Base-by-base conservation (phyloP, 2,888 invertebrate species). In the Drosophila phalerata region DNA sequence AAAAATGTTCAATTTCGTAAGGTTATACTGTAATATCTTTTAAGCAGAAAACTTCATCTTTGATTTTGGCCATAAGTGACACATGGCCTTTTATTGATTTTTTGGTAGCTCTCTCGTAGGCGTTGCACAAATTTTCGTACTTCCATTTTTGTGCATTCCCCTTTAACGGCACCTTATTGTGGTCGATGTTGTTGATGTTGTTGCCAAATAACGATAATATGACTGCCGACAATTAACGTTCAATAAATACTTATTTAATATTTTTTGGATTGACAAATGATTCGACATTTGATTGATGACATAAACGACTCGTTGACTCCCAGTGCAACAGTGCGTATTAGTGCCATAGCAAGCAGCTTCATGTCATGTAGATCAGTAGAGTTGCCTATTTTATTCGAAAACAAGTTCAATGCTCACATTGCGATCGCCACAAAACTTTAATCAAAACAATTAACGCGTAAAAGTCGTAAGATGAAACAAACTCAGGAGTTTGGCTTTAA, bases 401-500 rank as follows among this genome's bases (percentile, higher is more conserved):
- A 70, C 62, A 73, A 75, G 75, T 77, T 73, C 60, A 78, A 73
- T 73, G 66, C 57, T 64, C 64, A 75, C 63, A 64, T 58, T 72
- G 64, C 32, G 57, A 53, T 66, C 60, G 38, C 58, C 63, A 55
- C 63, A 49, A 61, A 67, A 45, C 53, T 58, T 62, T 81, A 84
- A 87, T 85, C 73, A 60, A 77, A 83, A 77, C 86, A 84, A 88
- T 84, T 88, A 88, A 73, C 86, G 73, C 75, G 51, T 82, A 73
- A 72, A 73, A 77, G 52, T 70, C 58, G 57, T 62, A 73, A 69
- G 60, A 63, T 45, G 55, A 56, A 68, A 57, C 45, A 47, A 45
- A 58, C 48, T 66, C 37, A 56, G 5, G 45, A 53, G 60, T 55
- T 67, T 43, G 47, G 15, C 32, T 19, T 52, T 9, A 49, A 13